phyloP scores from a whole-genome alignment of 2,797 vertebrate genomes.

The Galago senegalensis region DNA sequence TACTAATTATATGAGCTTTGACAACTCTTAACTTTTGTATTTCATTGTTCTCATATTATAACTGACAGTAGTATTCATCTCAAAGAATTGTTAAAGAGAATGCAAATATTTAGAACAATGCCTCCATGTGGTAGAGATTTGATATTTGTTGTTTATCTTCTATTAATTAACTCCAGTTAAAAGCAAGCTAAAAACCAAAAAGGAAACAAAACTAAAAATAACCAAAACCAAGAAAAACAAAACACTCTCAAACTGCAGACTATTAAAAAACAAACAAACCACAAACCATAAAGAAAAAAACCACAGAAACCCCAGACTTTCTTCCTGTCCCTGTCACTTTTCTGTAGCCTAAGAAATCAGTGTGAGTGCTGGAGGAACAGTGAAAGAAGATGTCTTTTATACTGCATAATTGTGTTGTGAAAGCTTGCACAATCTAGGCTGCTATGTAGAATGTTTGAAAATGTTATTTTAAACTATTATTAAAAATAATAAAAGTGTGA shows the following conservation, averaged over 20 bases:
- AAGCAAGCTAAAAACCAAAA: constrained; percentile 29
- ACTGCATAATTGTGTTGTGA: neutral
- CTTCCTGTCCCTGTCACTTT: constrained; percentile 71
- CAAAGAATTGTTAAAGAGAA: constrained; percentile 40
- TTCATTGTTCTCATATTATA: constrained; percentile 37
- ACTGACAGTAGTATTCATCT: neutral
- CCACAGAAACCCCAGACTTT: constrained; percentile 73
- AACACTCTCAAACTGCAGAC: constrained; percentile 37
- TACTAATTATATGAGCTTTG: constrained; percentile 54
- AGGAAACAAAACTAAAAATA: constrained; percentile 30
- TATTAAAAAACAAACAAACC: neutral
- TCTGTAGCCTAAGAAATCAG: constrained; percentile 29
- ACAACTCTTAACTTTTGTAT: constrained; percentile 37
- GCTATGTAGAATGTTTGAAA: neutral
- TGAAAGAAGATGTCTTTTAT: neutral
- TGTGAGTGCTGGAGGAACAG: constrained; percentile 34
- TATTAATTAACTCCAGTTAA: constrained; percentile 63
- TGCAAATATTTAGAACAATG: constrained; percentile 28
- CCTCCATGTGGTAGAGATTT: constrained; percentile 1
- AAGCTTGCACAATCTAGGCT: neutral
- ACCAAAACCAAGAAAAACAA: neutral
- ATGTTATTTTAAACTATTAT: constrained; percentile 43
- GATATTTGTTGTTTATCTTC: constrained; percentile 61
- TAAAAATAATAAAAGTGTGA: constrained; percentile 51
- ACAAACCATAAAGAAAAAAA: neutral